Evolutionary conservation across 2,797 vertebrate species (phyloP).

Genomic region (Momotus momota): DNA sequence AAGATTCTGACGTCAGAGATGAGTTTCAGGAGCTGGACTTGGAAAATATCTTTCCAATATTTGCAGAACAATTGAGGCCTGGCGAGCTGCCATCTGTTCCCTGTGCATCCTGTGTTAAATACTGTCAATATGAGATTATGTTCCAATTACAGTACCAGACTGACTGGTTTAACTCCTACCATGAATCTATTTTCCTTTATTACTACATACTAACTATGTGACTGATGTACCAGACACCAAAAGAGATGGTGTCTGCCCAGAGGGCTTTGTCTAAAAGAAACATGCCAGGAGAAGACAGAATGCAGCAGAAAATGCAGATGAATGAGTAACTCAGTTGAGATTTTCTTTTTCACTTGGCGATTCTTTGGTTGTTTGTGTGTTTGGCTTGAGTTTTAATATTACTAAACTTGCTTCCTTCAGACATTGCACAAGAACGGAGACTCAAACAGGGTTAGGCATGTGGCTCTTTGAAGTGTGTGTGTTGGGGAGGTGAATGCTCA

Average conservation of each 20-base stretch:
- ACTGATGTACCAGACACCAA: constrained; percentile 66
- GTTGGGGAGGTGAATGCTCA: neutral
- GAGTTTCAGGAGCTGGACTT: neutral
- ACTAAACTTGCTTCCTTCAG: constrained; percentile 39
- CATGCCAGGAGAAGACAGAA: neutral
- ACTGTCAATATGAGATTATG: constrained; percentile 69
- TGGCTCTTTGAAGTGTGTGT: neutral
- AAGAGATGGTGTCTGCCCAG: constrained; percentile 65
- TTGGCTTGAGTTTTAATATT: constrained; percentile 52
- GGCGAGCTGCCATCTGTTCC: constrained; percentile 26
- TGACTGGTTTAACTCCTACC: constrained; percentile 63
- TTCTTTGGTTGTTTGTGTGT: constrained; percentile 14
- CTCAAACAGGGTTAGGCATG: constrained; percentile 38
- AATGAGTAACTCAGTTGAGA: constrained; percentile 25
- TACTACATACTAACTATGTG: constrained; percentile 49
- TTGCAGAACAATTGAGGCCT: neutral
- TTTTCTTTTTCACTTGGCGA: constrained; percentile 39
- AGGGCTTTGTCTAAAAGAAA: constrained; percentile 58
- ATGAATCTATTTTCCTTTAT: constrained; percentile 62
- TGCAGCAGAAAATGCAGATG: constrained; percentile 44
- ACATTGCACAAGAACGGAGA: constrained; percentile 40
- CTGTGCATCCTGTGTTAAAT: constrained; percentile 34
- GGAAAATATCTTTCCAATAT: neutral
- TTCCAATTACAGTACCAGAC: constrained; percentile 65
- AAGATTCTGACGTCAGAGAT: fast-evolving